Conservation (phyloP, 2,113 vertebrate species). For the Lutjanus erythropterus region DNA sequence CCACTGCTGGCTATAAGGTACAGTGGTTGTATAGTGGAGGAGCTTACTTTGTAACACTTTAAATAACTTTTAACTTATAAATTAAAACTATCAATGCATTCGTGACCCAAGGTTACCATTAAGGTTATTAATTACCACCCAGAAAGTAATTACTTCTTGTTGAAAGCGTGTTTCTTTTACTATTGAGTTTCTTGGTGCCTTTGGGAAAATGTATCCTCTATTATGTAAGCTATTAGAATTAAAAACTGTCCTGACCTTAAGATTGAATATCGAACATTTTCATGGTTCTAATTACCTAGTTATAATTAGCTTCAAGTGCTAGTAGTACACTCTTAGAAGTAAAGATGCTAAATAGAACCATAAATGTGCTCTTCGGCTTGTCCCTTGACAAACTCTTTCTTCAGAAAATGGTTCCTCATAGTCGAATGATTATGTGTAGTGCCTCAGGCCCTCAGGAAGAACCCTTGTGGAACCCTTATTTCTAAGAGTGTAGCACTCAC, state of each 20-base stretch:
- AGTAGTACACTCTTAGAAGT: too few relatives aligned
- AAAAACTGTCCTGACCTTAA: conserved; percentile 66
- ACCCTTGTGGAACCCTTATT: too few relatives aligned
- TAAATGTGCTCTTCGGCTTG: too few relatives aligned
- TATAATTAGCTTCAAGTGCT: conserved; percentile 61
- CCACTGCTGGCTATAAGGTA: conserved; percentile 35
- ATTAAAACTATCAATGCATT: conserved; percentile 64
- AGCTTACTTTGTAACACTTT: conserved; percentile 49
- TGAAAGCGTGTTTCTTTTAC: conserved; percentile 54
- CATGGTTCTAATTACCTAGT: conserved; percentile 62
- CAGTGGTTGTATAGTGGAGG: conserved; percentile 31
- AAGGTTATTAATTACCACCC: conserved; percentile 71
- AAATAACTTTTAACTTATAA: conserved; percentile 56
- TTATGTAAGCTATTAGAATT: conserved; percentile 55
- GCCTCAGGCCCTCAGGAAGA: too few relatives aligned
- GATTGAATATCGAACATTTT: conserved; percentile 61
- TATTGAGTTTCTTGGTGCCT: conserved; percentile 38
- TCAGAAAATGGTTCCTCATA: too few relatives aligned
- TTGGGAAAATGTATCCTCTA: conserved; percentile 47
- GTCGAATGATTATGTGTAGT: too few relatives aligned
- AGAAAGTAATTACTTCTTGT: conserved; percentile 70
- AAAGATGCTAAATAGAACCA: too few relatives aligned
- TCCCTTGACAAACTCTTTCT: too few relatives aligned
- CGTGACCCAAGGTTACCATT: conserved; percentile 70
- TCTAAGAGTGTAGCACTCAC: conserved; percentile 16